These are phyloP conservation scores for Vulpes lagopus DNA, from an alignment of 2,113 vertebrate genomes.

Conservation along the genomic window DNA sequence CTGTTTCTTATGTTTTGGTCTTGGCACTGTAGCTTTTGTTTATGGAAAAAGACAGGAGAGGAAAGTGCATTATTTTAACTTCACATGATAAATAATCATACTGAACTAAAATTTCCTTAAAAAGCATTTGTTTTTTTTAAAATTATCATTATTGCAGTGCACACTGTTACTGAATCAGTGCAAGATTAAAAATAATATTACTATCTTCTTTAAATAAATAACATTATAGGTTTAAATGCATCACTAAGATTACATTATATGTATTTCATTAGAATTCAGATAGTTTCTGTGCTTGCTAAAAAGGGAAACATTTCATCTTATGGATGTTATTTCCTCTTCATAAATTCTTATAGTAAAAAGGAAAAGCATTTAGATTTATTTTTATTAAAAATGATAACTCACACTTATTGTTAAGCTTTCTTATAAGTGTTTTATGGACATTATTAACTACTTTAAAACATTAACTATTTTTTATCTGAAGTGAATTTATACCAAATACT, in stretches of 20 bases:
- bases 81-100: constrained; percentile 75
- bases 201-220: neutral
- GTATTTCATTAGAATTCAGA: neutral
- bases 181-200: neutral
- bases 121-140: constrained; percentile 53
- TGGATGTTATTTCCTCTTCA: neutral
- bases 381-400: neutral
- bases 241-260: neutral
- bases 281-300: neutral
- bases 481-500: neutral
- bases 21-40: constrained; percentile 78
- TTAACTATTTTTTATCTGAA: neutral
- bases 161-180: constrained; percentile 27
- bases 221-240: neutral
- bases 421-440: neutral
- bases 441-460: constrained; percentile 41
- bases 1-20: constrained; percentile 76
- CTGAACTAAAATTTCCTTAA: constrained; percentile 65
- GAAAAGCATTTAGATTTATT: neutral
- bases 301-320: neutral
- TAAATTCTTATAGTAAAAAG: neutral
- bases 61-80: constrained; percentile 77
- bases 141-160: constrained; percentile 1
- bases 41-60: constrained; percentile 80
- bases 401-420: neutral